Conservation (phyloP, 2,888 invertebrate species). For the Melanotus villosus region DNA sequence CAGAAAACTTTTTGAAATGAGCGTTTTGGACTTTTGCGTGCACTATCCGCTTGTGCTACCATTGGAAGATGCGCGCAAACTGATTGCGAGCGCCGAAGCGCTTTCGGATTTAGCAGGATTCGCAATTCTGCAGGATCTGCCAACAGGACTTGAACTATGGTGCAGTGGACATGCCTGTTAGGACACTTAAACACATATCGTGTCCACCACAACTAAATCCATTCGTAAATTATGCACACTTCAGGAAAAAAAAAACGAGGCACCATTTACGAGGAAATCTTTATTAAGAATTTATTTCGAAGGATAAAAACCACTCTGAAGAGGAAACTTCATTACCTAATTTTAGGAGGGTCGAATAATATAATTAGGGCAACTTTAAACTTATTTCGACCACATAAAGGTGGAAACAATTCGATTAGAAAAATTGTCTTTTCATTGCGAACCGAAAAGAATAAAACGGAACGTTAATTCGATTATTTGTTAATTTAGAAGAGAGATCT, state of each 20-base stretch:
- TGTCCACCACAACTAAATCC: background rate
- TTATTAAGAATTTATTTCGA: background rate
- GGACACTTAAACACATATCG: background rate
- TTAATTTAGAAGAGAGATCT: too few relatives aligned
- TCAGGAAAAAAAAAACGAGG: background rate
- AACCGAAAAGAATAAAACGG: too few relatives aligned
- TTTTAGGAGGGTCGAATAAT: background rate
- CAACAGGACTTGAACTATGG: constrained; percentile 17
- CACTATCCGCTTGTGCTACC: constrained; percentile 5
- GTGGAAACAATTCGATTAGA: too few relatives aligned
- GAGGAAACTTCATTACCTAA: too few relatives aligned
- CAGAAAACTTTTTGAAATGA: background rate
- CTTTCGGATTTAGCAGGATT: constrained; percentile 41
- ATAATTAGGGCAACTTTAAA: background rate
- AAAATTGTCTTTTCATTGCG: too few relatives aligned
- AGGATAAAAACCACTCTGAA: background rate
- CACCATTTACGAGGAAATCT: background rate
- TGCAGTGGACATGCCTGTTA: constrained; percentile 28
- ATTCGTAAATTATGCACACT: background rate
- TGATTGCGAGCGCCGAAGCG: constrained; percentile 27
- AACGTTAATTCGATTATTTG: too few relatives aligned
- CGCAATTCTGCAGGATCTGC: constrained; percentile 29
- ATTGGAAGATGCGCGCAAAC: constrained; percentile 17
- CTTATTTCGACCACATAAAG: too few relatives aligned
- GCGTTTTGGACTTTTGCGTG: background rate